phyloP scores from a whole-genome alignment of 2,113 vertebrate genomes.

The Hippocampus mohnikei region DNA sequence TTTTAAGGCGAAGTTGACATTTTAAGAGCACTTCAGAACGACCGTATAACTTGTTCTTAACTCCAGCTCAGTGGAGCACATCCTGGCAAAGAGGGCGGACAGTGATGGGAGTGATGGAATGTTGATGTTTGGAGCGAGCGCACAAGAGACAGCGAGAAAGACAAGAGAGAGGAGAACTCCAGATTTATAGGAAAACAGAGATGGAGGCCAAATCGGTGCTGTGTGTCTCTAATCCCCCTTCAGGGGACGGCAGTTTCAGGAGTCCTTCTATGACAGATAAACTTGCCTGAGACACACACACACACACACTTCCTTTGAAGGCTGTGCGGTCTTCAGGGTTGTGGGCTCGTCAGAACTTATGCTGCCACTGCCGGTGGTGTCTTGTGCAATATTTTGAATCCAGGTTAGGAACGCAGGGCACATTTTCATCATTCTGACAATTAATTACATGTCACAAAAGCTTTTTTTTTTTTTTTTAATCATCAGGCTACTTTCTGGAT shows the following conservation, averaged over 20 bases:
- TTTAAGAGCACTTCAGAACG: constrained; percentile 25
- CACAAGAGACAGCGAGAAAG: background rate
- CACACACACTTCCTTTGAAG: constrained; percentile 21
- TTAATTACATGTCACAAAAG: too few relatives aligned
- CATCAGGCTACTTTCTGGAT: too few relatives aligned
- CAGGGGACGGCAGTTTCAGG: constrained; percentile 42
- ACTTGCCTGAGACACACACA: constrained; percentile 45
- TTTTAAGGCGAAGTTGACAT: too few relatives aligned
- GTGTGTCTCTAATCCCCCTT: constrained; percentile 61
- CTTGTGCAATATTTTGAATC: too few relatives aligned
- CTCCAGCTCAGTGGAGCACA: constrained; percentile 47
- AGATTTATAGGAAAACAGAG: constrained; percentile 8
- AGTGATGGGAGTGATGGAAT: constrained; percentile 16
- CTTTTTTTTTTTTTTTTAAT: too few relatives aligned
- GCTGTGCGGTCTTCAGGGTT: too few relatives aligned
- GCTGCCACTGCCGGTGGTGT: too few relatives aligned
- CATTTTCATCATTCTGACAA: too few relatives aligned
- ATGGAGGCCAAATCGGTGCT: constrained; percentile 36
- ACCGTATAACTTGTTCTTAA: constrained; percentile 51
- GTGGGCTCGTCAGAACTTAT: too few relatives aligned
- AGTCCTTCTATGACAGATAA: constrained; percentile 59
- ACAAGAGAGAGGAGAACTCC: background rate
- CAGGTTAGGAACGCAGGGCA: too few relatives aligned
- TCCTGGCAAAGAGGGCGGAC: constrained; percentile 43
- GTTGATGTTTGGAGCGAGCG: constrained; percentile 24